Conservation (phyloP, 1,140 invertebrate species). For the Pseudomyrmex sp. region DNA sequence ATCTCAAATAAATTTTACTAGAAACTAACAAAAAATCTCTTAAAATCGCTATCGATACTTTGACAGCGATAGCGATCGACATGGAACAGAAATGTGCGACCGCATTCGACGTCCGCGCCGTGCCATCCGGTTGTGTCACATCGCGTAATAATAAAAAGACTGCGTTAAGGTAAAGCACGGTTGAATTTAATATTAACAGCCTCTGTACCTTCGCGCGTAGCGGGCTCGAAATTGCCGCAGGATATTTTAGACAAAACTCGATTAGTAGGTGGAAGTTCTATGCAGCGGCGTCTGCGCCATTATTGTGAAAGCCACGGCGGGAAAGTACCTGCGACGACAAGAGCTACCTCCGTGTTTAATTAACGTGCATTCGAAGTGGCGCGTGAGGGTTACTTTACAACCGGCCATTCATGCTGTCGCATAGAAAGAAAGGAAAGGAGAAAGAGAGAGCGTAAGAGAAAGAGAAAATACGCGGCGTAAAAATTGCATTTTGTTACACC, state of each 20-base stretch:
- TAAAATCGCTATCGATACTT: too few relatives aligned
- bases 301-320: constrained; percentile 72
- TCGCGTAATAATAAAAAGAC: constrained; percentile 60
- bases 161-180: constrained; percentile 4
- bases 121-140: neutral
- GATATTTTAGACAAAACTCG: constrained; percentile 75
- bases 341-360: constrained; percentile 70
- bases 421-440: neutral
- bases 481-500: constrained; percentile 31
- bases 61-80: neutral
- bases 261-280: constrained; percentile 72
- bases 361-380: constrained; percentile 68
- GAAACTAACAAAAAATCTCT: too few relatives aligned
- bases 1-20: too few relatives aligned
- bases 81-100: neutral
- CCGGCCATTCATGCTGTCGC: constrained; percentile 44
- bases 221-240: constrained; percentile 66
- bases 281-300: constrained; percentile 68
- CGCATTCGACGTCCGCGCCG: neutral
- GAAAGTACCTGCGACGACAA: constrained; percentile 71
- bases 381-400: constrained; percentile 65
- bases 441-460: neutral
- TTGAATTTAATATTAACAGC: constrained; percentile 67
- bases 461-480: neutral
- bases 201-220: constrained; percentile 14